phyloP scores from a whole-genome alignment of 2,113 vertebrate species.

The Polyodon spathula region DNA sequence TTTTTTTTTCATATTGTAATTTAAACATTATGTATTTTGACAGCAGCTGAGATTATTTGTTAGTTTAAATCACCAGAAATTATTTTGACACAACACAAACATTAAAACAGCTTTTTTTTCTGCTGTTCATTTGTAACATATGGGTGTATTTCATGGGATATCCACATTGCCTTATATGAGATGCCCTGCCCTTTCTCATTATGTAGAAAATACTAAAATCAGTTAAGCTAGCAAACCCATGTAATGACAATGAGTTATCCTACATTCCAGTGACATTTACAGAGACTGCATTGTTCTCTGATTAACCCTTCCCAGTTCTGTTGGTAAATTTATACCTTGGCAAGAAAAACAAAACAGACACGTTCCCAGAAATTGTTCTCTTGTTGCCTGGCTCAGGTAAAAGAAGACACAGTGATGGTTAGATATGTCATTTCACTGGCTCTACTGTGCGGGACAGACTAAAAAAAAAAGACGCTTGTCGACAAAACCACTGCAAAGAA shows the following conservation, averaged over 20 bases:
- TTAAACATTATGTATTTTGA: slow-evolving; percentile 97
- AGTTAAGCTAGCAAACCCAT: slow-evolving; percentile 24
- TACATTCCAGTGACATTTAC: slow-evolving; percentile 20
- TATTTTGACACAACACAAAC: slow-evolving; percentile 98
- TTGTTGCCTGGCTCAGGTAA: slow-evolving; percentile 50
- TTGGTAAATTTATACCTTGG: slow-evolving; percentile 35
- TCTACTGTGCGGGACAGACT: slow-evolving; percentile 45
- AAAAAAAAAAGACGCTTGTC: slow-evolving; percentile 38
- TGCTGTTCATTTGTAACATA: slow-evolving; percentile 84
- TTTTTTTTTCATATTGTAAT: slow-evolving; percentile 88
- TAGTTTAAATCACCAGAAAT: slow-evolving; percentile 98
- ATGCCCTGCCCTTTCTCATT: slow-evolving; percentile 27
- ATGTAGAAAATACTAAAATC: slow-evolving; percentile 38
- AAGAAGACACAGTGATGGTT: slow-evolving; percentile 29
- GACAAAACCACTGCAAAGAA: slow-evolving; percentile 43
- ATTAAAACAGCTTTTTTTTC: slow-evolving; percentile 84
- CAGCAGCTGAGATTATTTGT: slow-evolving; percentile 98
- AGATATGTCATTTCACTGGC: slow-evolving; percentile 34
- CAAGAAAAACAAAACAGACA: slow-evolving; percentile 48
- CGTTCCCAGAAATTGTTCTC: slow-evolving; percentile 49
- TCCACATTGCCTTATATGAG: slow-evolving; percentile 52
- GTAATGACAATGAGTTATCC: slow-evolving; percentile 26
- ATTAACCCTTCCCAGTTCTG: slow-evolving; percentile 18
- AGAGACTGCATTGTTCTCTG: slow-evolving; percentile 11
- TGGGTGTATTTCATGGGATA: slow-evolving; percentile 94